These are phyloP conservation scores for Catharus bicknelli DNA, from an alignment of 2,113 vertebrate species.

Conservation along the genomic window DNA sequence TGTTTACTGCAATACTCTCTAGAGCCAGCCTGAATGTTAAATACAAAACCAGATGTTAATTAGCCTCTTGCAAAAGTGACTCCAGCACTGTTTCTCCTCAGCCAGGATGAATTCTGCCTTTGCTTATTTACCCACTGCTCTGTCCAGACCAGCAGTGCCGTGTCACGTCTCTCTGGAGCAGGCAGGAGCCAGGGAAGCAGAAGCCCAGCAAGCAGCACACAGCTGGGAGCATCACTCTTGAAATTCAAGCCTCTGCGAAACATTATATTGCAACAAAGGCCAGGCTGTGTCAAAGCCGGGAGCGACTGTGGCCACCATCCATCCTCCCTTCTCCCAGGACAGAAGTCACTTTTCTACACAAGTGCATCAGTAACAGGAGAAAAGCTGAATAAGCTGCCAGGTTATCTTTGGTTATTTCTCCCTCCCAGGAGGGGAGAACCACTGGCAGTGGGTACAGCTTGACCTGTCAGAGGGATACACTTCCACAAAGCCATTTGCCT, in stretches of 20 bases:
- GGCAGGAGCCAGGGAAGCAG: background rate
- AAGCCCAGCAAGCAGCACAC: background rate
- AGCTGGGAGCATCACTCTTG: background rate
- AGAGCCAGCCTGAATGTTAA: constrained; percentile 31
- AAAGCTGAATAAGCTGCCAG: background rate
- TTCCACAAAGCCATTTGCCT: background rate
- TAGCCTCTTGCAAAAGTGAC: background rate
- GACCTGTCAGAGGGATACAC: background rate
- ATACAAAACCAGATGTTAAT: constrained; percentile 22
- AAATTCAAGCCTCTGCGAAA: background rate
- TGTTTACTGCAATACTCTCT: constrained; percentile 33
- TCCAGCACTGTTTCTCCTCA: background rate
- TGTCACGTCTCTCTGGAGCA: background rate
- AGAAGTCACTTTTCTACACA: background rate
- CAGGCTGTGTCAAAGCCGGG: background rate
- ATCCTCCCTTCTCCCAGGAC: background rate
- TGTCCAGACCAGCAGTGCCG: background rate
- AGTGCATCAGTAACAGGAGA: background rate
- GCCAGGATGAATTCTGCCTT: background rate
- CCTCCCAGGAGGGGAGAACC: background rate
- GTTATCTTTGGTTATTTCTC: background rate
- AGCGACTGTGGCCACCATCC: background rate
- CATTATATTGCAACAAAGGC: background rate
- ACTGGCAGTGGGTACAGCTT: background rate
- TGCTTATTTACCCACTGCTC: background rate